Base-by-base conservation (phyloP, 23 tunicate species). In the Halocynthia aurantium region DNA sequence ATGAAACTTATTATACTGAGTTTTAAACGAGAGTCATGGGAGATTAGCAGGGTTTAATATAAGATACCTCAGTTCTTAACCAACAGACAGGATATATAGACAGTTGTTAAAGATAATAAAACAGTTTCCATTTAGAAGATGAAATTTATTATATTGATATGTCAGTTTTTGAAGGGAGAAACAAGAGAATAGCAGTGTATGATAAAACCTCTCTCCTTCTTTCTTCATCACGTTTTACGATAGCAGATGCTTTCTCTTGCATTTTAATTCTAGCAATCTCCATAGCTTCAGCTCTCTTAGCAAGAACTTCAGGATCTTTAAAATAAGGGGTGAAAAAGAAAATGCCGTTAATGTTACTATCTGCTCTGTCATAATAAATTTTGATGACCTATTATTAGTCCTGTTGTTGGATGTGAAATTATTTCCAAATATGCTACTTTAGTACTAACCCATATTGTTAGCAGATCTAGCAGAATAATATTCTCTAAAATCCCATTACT, bases 231-330 rank as follows among this genome's bases (percentile, higher is more conserved):
- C 22, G 55, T 54, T 53, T 74, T 21, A 74, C 8, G 19, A 74
- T 74, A 0, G 65, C 78, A 52, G 78, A 74, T 8, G 78, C 78
- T 52, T 74, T 74, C 56, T 74, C 78, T 54, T 74, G 78, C 78
- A 74, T 74, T 10, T 50, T 53, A 6, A 54, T 22, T 74, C 78
- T 10, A 0, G 78, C 62, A 13, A 53, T 13, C 57, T 74, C 78
- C 78, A 74, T 74, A 0, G 5, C 78, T 52, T 74, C 78, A 11
- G 78, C 78, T 74, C 78, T 74, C 5, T 54, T 53, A 74, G 78
- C 78, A 10, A 74, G 55, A 74, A 74, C 17, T 13, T 74, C 78
- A 5, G 78, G 78, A 74, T 74, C 78, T 74, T 19, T 19, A 72
- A 40, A 72, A 9, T 11, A 10, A 10, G 64, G n/a, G n/a, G 64